Base-by-base conservation (phyloP, 2,113 vertebrate species). In the Ictalurus furcatus region DNA sequence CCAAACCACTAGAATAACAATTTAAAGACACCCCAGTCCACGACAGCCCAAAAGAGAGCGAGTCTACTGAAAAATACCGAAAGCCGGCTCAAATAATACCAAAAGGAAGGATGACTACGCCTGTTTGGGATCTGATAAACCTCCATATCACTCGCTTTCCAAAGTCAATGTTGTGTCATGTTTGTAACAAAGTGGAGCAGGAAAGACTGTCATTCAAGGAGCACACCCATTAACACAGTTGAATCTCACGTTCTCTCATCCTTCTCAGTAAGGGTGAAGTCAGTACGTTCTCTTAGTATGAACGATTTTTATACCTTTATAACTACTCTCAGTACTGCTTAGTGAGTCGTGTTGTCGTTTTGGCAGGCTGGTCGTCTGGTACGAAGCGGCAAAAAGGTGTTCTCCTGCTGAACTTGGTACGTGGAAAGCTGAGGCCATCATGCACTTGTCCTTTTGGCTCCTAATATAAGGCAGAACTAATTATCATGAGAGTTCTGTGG, bases 401-500 rank as follows among this genome's bases (percentile, higher is more conserved):
- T 76, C 69, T 76, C 69, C 58, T 82, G 61, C 58, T 92, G 93
- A 94, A 92, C 90, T 88, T 85, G n/a, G 52, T 52, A 89, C 91
- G 90, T 91, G 93, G 93, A 82, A 86, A 83, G 44, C 48, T 17
- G 89, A 93, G 92, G 93, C 92, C 92, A 84, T 89, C 65, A 28
- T 84, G 91, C 90, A 92, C 88, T 90, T 93, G 92, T 94, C 91
- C 88, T 86, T 93, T 91, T 34, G 25, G 88, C 83, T 88, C 58
- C 87, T 95, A 95, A 95, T 96, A 90, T 93, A 95, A 95, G 95
- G 92, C 95, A 96, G 95, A 94, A 92, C 93, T 91, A 92, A 93
- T 94, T 94, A 96, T 95, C 95, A 92, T 93, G 90, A 93, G 92
- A 95, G 94, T 95, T 94, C 93, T 94, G 92, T 71, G 89, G 83